phyloP scores from a whole-genome alignment of 2,888 invertebrate species.

The Troides helena region DNA sequence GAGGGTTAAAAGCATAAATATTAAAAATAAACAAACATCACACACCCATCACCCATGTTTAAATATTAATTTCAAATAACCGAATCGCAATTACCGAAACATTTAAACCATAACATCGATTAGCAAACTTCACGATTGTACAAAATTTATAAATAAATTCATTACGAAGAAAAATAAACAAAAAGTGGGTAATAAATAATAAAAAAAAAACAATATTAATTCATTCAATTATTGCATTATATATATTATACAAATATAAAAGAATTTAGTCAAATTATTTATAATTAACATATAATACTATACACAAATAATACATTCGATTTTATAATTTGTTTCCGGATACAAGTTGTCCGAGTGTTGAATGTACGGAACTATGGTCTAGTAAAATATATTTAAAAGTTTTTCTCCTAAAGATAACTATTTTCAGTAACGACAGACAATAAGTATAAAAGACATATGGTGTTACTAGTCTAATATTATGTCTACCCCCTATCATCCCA shows the following conservation, averaged over 20 bases:
- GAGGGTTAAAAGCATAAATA: conserved; percentile 37
- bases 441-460: no score
- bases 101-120: neutral
- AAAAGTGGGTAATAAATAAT: neutral
- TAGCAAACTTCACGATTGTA: neutral
- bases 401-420: neutral
- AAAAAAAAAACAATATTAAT: neutral
- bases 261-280: neutral
- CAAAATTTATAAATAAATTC: neutral
- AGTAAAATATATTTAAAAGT: neutral
- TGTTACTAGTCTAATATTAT: no score
- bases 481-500: no score
- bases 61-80: neutral
- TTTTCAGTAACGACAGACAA: neutral
- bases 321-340: neutral
- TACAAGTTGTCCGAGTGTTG: neutral
- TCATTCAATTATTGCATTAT: neutral
- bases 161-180: neutral
- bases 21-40: conserved; percentile 35
- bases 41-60: conserved; percentile 25
- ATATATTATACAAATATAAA: neutral
- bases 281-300: neutral
- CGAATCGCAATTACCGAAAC: neutral
- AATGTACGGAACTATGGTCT: neutral
- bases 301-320: neutral